These are phyloP conservation scores for Protonibea diacanthus DNA, from an alignment of 2,797 vertebrate genomes.

Conservation along the genomic window DNA sequence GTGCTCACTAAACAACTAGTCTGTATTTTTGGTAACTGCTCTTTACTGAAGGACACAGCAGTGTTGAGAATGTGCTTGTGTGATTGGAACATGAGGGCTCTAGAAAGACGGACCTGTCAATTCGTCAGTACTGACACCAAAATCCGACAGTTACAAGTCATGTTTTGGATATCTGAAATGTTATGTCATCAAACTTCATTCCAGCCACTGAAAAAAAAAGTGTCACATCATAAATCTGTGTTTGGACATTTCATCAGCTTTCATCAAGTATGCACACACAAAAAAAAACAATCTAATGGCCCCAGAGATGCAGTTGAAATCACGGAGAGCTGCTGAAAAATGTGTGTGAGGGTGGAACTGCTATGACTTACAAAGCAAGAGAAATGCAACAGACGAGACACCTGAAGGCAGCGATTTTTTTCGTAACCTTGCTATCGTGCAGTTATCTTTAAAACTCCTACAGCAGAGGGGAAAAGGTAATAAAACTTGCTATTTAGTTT, in stretches of 20 bases:
- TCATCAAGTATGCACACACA: background rate
- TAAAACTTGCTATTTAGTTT: no score
- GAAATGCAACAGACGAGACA: background rate
- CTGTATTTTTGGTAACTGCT: background rate
- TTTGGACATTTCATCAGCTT: background rate
- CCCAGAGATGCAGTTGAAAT: background rate
- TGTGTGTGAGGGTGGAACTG: background rate
- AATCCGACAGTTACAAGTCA: background rate
- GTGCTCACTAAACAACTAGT: no score
- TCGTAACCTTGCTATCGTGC: background rate
- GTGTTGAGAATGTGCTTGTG: background rate
- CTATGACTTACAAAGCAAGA: background rate
- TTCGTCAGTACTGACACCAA: background rate
- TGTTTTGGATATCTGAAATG: background rate
- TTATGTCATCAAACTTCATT: background rate
- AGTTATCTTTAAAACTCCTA: background rate
- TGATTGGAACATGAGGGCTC: background rate
- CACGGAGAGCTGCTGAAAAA: background rate
- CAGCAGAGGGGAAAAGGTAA: background rate
- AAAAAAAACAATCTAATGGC: background rate
- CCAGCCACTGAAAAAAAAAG: background rate
- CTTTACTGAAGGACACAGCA: background rate
- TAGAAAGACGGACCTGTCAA: background rate
- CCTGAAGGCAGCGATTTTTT: background rate
- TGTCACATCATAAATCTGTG: background rate